Conservation (phyloP, 2,797 vertebrate species). For the Molossus alvarezi region DNA sequence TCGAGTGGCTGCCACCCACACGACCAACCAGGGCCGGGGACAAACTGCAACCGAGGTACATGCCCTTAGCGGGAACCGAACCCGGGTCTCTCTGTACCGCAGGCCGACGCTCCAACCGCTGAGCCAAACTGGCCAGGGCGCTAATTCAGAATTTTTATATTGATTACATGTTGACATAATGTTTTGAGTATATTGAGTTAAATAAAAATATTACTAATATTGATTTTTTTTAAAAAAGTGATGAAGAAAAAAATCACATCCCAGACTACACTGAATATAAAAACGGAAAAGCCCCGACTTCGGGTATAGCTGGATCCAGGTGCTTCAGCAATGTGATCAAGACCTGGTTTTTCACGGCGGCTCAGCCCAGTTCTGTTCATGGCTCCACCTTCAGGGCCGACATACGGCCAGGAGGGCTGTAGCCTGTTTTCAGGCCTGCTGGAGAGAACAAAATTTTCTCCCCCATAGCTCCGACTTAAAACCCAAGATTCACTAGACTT, state of each 20-base stretch:
- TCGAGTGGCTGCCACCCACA: no score
- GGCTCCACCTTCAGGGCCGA: not conserved
- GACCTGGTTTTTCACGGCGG: not conserved
- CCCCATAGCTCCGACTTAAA: not conserved
- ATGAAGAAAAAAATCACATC: not conserved
- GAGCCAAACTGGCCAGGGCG: no score
- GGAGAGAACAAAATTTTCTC: not conserved
- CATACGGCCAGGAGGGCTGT: not conserved
- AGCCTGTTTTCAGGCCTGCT: not conserved
- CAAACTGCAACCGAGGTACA: no score
- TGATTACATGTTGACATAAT: not conserved
- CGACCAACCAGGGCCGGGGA: no score
- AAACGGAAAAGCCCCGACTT: not conserved
- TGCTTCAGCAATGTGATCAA: not conserved
- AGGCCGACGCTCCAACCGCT: no score
- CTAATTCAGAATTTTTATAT: not conserved
- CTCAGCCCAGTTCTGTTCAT: not conserved
- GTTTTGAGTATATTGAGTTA: not conserved
- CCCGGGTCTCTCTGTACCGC: no score
- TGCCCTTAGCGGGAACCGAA: no score
- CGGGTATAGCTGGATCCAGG: conserved; percentile 55
- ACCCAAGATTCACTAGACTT: not conserved
- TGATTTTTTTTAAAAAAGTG: not conserved
- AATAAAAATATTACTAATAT: not conserved
- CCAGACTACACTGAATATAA: not conserved